These are phyloP conservation scores for Notarius quadriscutis DNA, from an alignment of 2,113 vertebrate species.

Conservation along the genomic window DNA sequence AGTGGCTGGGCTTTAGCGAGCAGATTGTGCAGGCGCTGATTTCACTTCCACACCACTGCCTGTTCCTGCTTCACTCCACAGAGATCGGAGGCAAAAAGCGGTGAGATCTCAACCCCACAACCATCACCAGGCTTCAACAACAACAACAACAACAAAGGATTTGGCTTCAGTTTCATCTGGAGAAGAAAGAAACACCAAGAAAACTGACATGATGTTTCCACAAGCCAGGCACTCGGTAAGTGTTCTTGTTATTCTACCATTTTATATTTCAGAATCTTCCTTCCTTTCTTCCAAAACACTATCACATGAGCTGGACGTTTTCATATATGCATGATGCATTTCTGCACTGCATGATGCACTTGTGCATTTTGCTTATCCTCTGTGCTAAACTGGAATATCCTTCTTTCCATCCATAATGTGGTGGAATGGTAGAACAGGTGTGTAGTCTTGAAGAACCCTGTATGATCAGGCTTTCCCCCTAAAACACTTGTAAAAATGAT, in stretches of 20 bases:
- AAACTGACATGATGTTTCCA: constrained; percentile 83
- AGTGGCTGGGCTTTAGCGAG: background rate
- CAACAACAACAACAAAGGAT: constrained; percentile 33
- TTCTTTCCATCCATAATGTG: background rate
- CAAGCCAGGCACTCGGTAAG: constrained; percentile 80
- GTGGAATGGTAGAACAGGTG: constrained; percentile 11
- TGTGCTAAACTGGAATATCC: background rate
- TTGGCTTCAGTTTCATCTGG: constrained; percentile 21
- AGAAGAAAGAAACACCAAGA: constrained; percentile 54
- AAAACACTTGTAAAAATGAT: background rate
- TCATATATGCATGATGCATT: background rate
- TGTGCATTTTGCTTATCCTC: background rate
- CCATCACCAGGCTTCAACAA: background rate
- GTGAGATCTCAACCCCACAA: background rate
- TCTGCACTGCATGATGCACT: background rate
- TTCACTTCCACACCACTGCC: background rate
- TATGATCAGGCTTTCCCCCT: background rate
- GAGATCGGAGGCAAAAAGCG: background rate
- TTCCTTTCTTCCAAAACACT: background rate
- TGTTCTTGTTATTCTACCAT: background rate
- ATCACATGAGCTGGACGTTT: background rate
- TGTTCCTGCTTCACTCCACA: background rate
- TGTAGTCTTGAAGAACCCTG: background rate
- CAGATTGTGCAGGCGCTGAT: background rate
- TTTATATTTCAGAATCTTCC: background rate